These are phyloP conservation scores for Halcyon leucocephala DNA, from an alignment of 2,797 vertebrate species.

Conservation along the genomic window DNA sequence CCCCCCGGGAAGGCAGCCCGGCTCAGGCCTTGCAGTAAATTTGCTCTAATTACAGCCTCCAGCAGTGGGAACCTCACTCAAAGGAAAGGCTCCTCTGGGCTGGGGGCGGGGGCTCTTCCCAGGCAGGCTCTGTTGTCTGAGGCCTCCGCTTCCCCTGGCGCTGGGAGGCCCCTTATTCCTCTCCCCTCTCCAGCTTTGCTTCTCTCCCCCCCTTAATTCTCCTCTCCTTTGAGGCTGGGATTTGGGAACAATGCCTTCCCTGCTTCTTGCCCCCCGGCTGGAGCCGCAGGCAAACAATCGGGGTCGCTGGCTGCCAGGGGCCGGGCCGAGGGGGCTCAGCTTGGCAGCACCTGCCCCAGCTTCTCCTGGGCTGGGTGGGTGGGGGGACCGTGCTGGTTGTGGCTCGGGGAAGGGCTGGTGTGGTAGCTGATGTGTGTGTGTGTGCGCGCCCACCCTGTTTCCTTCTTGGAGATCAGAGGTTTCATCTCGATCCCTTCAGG, in stretches of 20 bases:
- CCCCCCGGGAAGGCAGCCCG: conserved; percentile 75
- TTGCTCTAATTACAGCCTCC: conserved; percentile 83
- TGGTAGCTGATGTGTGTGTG: neutral
- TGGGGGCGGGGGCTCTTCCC: conserved; percentile 72
- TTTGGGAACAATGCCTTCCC: conserved; percentile 67
- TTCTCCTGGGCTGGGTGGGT: neutral
- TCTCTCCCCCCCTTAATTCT: conserved; percentile 51
- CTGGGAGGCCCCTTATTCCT: conserved; percentile 67
- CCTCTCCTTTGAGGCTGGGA: conserved; percentile 55
- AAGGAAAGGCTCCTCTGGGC: conserved; percentile 71
- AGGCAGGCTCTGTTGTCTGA: conserved; percentile 74
- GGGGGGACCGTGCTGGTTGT: neutral
- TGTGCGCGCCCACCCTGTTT: neutral
- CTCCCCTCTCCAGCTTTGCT: conserved; percentile 66
- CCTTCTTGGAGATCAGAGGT: neutral
- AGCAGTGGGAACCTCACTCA: conserved; percentile 81
- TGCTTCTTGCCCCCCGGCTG: conserved; percentile 52
- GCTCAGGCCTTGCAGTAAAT: conserved; percentile 77
- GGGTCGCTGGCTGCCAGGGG: conserved; percentile 26
- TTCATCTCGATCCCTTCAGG: neutral
- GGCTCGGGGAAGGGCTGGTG: neutral
- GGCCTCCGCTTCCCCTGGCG: conserved; percentile 66
- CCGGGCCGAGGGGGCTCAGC: neutral
- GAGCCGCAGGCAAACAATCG: conserved; percentile 30
- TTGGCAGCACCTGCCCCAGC: conserved; percentile 19